Conservation (phyloP, 2,888 invertebrate genomes). For the Sesamia inferens region DNA sequence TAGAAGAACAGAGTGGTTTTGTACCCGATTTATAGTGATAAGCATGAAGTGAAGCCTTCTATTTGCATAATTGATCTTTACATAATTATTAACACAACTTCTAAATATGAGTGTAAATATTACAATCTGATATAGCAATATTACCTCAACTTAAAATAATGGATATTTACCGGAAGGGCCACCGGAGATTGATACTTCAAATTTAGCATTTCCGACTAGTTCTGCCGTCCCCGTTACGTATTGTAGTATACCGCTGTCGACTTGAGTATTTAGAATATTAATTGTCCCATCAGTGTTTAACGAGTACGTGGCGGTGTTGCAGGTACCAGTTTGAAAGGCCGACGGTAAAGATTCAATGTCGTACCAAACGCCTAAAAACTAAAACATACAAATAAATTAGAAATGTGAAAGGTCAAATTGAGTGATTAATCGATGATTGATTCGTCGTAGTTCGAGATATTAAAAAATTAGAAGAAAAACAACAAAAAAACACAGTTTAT, state of each 20-base stretch:
- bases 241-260: fast-evolving
- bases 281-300: fast-evolving
- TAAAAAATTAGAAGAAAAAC: background rate
- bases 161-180: conserved; percentile 7
- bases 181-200: background rate
- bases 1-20: background rate
- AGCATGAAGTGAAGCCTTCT: too few species aligned
- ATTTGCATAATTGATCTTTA: background rate
- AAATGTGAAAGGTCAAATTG: background rate
- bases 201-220: conserved; percentile 1
- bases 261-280: conserved; percentile 9
- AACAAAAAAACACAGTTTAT: background rate
- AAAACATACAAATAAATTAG: background rate
- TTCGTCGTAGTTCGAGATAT: background rate
- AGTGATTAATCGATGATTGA: background rate
- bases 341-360: conserved; percentile 35
- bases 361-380: conserved; percentile 31
- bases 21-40: too few species aligned
- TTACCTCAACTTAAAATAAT: background rate
- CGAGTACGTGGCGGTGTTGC: conserved; percentile 21
- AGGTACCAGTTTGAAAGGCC: conserved; percentile 7
- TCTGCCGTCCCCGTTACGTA: background rate
- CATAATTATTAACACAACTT: background rate
- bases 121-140: background rate
- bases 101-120: background rate